Conservation (phyloP, 2,113 vertebrate species). For the Chloropsis cyanopogon region DNA sequence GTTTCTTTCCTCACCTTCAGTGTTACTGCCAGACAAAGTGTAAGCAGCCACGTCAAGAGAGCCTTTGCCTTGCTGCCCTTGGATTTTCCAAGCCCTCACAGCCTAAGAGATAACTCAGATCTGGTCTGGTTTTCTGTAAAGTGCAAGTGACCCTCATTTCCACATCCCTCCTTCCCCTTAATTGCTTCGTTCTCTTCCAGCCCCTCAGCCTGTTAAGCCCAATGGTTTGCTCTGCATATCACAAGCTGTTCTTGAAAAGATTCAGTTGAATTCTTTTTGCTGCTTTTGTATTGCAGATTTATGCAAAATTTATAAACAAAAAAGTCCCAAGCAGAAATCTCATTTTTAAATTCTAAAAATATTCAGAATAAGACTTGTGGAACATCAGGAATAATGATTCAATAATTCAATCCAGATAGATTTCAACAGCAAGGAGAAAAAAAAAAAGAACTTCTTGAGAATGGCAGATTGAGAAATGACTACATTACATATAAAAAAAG, state of each 20-base stretch:
- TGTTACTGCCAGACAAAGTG: background rate
- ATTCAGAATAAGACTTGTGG: background rate
- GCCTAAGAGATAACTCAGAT: background rate
- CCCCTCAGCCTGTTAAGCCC: background rate
- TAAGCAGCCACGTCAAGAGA: rapidly evolving
- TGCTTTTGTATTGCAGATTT: constrained; percentile 11
- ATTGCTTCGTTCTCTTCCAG: background rate
- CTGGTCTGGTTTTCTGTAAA: background rate
- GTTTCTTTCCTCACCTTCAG: background rate
- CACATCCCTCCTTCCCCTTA: background rate
- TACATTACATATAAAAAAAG: background rate
- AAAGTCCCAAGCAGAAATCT: background rate
- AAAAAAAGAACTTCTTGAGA: background rate
- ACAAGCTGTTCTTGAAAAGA: background rate
- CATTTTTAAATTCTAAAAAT: constrained; percentile 6
- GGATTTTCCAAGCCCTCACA: background rate
- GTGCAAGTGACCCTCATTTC: background rate
- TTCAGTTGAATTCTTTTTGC: background rate
- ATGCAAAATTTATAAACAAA: constrained; percentile 30
- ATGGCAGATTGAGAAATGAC: background rate
- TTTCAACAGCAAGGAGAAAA: background rate
- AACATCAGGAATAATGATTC: constrained; percentile 23
- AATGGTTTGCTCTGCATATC: background rate
- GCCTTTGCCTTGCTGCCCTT: background rate
- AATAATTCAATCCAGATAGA: background rate